A percentile compares a stretch with the other conserved stretches of the same genome.
Evolutionary conservation across 1,140 invertebrate genomes (phyloP).

Genomic region (Harpegnathos saltator): DNA sequence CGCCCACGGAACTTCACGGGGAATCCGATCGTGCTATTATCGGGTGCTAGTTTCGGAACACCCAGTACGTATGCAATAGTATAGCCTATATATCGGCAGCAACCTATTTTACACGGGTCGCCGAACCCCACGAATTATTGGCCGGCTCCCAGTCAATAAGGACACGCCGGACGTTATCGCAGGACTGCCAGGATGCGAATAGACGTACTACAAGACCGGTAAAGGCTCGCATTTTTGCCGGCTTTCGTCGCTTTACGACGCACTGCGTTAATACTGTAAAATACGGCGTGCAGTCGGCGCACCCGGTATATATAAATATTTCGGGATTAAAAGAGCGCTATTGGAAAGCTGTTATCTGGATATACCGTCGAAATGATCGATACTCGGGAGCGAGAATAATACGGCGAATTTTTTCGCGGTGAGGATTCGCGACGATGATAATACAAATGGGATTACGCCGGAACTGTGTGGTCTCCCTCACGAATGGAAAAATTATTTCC

Average conservation of each 20-base stretch:
- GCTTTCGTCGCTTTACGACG: background rate
- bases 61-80: slow-evolving; percentile 43
- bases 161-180: slow-evolving; percentile 46
- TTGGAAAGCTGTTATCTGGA: slow-evolving; percentile 16
- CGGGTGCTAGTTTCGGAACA: slow-evolving; percentile 34
- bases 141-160: slow-evolving; percentile 52
- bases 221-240: background rate
- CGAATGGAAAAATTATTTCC: slow-evolving; percentile 23
- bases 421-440: slow-evolving; percentile 6
- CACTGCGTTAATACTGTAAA: slow-evolving; percentile 6
- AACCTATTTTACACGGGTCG: slow-evolving; percentile 63
- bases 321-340: slow-evolving; percentile 23
- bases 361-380: slow-evolving; percentile 17
- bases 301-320: slow-evolving; percentile 29
- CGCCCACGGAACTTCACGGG: slow-evolving; percentile 36
- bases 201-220: background rate
- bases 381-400: slow-evolving; percentile 20
- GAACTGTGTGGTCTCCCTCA: background rate
- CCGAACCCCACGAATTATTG: slow-evolving; percentile 61
- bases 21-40: slow-evolving; percentile 52
- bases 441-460: background rate
- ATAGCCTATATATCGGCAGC: slow-evolving; percentile 16
- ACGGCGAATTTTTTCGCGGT: background rate
- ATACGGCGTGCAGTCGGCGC: background rate
- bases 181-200: slow-evolving; percentile 35